Evolutionary conservation across 1,140 invertebrate genomes (phyloP).

Genomic region (Mylabris phalerata): DNA sequence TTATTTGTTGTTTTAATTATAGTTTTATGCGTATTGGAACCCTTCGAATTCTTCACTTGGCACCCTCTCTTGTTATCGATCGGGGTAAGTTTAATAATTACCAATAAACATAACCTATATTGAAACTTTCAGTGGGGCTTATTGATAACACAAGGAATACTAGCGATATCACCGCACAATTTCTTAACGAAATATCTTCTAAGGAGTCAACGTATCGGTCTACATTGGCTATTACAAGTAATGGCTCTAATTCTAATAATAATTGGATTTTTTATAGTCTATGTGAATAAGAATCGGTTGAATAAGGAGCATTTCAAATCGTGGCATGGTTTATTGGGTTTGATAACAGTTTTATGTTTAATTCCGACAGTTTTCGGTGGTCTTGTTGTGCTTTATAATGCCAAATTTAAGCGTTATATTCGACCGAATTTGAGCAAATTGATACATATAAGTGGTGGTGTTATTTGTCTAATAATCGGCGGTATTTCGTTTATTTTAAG

Average conservation of each 20-base stretch:
- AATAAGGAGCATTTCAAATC: slow-evolving; percentile 30
- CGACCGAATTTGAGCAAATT: slow-evolving; percentile 25
- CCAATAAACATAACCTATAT: no score
- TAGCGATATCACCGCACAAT: no score
- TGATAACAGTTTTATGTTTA: slow-evolving; percentile 21
- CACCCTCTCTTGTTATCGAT: slow-evolving; percentile 31
- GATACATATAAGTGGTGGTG: slow-evolving; percentile 25
- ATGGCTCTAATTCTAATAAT: slow-evolving; percentile 16
- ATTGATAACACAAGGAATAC: no score
- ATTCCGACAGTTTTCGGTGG: slow-evolving; percentile 24
- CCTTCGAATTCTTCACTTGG: slow-evolving; percentile 34
- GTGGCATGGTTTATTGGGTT: slow-evolving; percentile 31
- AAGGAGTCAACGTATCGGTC: slow-evolving; percentile 3
- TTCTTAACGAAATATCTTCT: no score
- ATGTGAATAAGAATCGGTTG: slow-evolving; percentile 25
- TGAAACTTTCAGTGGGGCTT: no score
- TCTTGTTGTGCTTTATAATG: slow-evolving; percentile 20
- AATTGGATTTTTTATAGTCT: slow-evolving; percentile 24
- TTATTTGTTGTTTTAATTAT: slow-evolving; percentile 26
- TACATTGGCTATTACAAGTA: slow-evolving; percentile 23
- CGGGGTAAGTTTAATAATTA: slow-evolving; percentile 26
- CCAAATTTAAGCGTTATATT: slow-evolving; percentile 20
- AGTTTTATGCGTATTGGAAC: slow-evolving; percentile 21
- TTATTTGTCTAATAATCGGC: slow-evolving; percentile 26
- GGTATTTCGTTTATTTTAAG: slow-evolving; percentile 30